phyloP scores from a whole-genome alignment of 2,797 vertebrate species.

The Sparus aurata region DNA sequence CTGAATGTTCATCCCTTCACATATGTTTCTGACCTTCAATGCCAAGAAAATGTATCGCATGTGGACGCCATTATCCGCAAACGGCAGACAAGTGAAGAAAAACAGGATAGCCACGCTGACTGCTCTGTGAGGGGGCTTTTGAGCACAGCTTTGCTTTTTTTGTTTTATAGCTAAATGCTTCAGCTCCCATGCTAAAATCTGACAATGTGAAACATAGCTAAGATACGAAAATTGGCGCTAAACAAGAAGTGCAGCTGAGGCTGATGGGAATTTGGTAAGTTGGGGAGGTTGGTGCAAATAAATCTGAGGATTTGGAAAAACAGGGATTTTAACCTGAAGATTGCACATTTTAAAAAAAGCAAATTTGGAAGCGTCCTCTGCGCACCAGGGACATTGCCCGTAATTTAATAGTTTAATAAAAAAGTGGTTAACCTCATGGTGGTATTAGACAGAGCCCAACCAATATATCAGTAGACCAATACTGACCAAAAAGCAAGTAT shows the following conservation, averaged over 20 bases:
- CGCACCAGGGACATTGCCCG: background rate
- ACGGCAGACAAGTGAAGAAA: slow-evolving; percentile 9
- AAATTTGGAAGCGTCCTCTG: background rate
- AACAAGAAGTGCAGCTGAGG: background rate
- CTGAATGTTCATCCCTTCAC: background rate
- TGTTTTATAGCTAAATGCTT: background rate
- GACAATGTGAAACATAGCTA: background rate
- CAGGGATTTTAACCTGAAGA: background rate
- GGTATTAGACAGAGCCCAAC: no score
- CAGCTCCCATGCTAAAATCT: background rate
- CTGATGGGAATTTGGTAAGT: background rate
- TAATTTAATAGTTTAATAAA: background rate
- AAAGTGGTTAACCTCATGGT: background rate
- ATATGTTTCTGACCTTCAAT: slow-evolving; percentile 32
- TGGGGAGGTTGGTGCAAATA: no score
- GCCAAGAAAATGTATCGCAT: slow-evolving; percentile 24
- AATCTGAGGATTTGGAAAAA: background rate
- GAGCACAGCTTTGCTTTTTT: background rate
- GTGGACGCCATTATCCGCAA: background rate
- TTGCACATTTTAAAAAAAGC: no score
- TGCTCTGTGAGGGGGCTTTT: background rate
- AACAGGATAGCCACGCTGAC: background rate
- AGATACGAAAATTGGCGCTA: background rate
- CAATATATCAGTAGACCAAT: no score
- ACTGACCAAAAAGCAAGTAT: no score